Base-by-base conservation (phyloP, 2,797 vertebrate species). In the Danio aesculapii region DNA sequence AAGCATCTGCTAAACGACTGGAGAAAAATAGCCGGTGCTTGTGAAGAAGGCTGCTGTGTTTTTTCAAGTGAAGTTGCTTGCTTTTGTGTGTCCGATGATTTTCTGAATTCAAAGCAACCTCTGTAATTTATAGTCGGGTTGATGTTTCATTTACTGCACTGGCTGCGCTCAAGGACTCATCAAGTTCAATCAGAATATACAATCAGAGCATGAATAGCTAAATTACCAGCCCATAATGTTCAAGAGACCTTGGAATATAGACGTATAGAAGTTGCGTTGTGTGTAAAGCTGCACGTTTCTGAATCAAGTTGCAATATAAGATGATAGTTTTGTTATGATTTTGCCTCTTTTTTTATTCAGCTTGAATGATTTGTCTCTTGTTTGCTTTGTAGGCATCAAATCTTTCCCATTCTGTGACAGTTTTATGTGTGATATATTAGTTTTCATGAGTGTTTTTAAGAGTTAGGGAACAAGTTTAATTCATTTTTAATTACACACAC, bases 181-280 rank as follows among this genome's bases (percentile, higher is more conserved):
- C 79, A 41, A 47, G 71, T 75, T 81, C 50, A 81, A 66, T 81
- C 52, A 67, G 72, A 81, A 74, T 74, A 12, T 30, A 57, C 62
- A 81, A 81, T 58, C 61, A 58, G 17, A 75, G 47, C 44, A 10
- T 59, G 21, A 69, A 77, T 59, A 41, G 21, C n/a, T 53, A 53
- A 53, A 53, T 53, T 16, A 63, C 6, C n/a, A 71, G 66, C 17
- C 39, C 19, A 41, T 61, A 64, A 12, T 11, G 0, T 49, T 76
- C 74, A 62, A 41, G 12, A 61, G 14, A n/a, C 8, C 47, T 44
- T 21, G 8, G 16, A n/a, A 39, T 49, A 49, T 49, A 44, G 39
- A 17, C 58, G 16, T 55, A 52, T 61, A 16, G 30, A 62, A 41
- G n/a, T 62, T 10, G 46, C 21, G 39, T 46, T 66, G 30, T 8